Evolutionary conservation across 2,888 invertebrate species (phyloP).

Genomic region (Gerris lacustris): DNA sequence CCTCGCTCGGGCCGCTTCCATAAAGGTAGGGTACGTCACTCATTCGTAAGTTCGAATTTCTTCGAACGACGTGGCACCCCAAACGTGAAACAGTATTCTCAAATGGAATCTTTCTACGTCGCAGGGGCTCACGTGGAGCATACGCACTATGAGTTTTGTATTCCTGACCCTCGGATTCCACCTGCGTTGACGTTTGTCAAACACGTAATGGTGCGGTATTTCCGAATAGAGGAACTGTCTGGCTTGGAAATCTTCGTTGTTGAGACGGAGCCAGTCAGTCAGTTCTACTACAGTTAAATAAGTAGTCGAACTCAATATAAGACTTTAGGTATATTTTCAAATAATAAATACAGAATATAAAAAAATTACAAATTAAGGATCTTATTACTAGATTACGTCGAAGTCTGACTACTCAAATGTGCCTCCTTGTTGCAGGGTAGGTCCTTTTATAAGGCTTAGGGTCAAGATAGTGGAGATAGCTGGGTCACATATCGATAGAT

Average conservation of each 20-base stretch:
- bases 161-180: neutral
- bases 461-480: too few relatives aligned
- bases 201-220: neutral
- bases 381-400: too few relatives aligned
- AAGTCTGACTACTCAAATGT: too few relatives aligned
- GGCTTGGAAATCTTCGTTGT: neutral
- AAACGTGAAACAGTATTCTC: neutral
- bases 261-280: neutral
- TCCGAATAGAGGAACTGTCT: neutral
- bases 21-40: neutral
- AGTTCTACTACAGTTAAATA: too few relatives aligned
- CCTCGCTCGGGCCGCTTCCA: neutral
- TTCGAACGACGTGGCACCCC: neutral
- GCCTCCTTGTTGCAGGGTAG: too few relatives aligned
- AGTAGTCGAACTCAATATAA: too few relatives aligned
- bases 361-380: too few relatives aligned
- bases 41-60: neutral
- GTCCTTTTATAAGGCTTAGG: too few relatives aligned
- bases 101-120: neutral
- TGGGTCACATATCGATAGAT: too few relatives aligned
- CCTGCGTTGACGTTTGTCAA: neutral
- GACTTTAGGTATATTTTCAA: too few relatives aligned
- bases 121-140: neutral
- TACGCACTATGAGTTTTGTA: neutral
- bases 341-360: too few relatives aligned